A percentile compares a stretch with the other conserved stretches of the same genome.
Evolutionary conservation across 2,797 vertebrate genomes (phyloP).

Genomic region (Anolis apletophallus): DNA sequence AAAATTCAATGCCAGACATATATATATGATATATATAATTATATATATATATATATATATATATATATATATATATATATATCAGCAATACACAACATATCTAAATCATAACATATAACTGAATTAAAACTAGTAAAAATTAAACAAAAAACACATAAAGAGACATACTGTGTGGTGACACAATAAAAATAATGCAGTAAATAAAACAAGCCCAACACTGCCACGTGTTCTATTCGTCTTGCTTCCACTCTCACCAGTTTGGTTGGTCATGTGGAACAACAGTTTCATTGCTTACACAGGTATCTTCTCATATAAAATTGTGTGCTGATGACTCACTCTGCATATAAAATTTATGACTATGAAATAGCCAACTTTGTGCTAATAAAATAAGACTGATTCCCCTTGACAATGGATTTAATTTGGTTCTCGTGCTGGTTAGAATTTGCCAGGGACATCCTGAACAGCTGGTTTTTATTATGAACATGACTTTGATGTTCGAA

Average conservation of each 20-base stretch:
- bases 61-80: no score
- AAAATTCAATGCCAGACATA: no score
- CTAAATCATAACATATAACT: no score
- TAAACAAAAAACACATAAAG: no score
- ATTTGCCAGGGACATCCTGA: neutral
- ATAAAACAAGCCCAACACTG: neutral
- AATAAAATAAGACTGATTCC: neutral
- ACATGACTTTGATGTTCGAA: slow-evolving; percentile 16
- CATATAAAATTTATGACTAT: neutral
- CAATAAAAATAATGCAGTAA: neutral
- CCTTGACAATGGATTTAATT: neutral
- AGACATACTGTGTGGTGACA: no score
- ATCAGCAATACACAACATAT: no score
- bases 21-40: no score
- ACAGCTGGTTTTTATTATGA: slow-evolving; percentile 20
- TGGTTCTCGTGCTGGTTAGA: neutral
- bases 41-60: no score
- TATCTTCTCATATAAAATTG: neutral
- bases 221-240: neutral
- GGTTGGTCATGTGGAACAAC: neutral
- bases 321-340: slow-evolving; percentile 3
- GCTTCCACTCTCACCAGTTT: neutral
- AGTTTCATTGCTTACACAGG: neutral
- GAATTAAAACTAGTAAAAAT: no score
- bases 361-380: neutral